Base-by-base conservation (phyloP, 2,113 vertebrate genomes). In the Emydura subglobosa region DNA sequence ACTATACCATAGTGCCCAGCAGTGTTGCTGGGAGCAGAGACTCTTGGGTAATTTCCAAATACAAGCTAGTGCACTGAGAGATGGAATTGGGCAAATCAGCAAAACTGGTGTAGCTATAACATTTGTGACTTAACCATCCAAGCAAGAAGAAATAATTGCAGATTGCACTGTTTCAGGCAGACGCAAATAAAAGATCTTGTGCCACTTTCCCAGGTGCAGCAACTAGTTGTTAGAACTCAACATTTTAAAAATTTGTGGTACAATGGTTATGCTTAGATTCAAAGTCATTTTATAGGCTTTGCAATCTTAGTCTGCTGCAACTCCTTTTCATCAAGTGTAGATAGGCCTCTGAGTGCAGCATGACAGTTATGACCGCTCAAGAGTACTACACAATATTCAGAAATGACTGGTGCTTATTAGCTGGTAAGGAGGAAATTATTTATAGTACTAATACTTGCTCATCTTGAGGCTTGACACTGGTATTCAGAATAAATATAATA, bases 251-350 rank as follows among this genome's bases (percentile, higher is more conserved):
- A 19, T 76, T 87, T n/a, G 80, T 91, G 39, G 65, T 19, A 21
- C 19, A 72, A 22, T n/a, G 22, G 39, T 39, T 12, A 1, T 29
- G 53, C n/a, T 72, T 68, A 22, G 44, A 39, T 90, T 51, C 93
- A 68, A 68, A 89, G 10, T 82, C 91, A 68, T 5, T 94, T 10
- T 80, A 96, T 27, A 53, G 29, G 53, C n/a, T 84, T 92, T 93
- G 47, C 91, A 95, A 21, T 10, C 81, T 87, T 88, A 74, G 61
- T 12, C 1, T 79, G 39, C 74, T 90, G 24, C 4, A 49, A 49
- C 85, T 96, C 83, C 29, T 10, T 24, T 74, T 92, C 2, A 31
- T 76, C 44, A 83, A 12, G 2, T 54, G 2, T 59, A 22, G 50
- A 3, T 29, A 90, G 59, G 24, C 51, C 54, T 95, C 79, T 4